Base-by-base conservation (phyloP, 2,113 vertebrate species). In the Lasiurus borealis region DNA sequence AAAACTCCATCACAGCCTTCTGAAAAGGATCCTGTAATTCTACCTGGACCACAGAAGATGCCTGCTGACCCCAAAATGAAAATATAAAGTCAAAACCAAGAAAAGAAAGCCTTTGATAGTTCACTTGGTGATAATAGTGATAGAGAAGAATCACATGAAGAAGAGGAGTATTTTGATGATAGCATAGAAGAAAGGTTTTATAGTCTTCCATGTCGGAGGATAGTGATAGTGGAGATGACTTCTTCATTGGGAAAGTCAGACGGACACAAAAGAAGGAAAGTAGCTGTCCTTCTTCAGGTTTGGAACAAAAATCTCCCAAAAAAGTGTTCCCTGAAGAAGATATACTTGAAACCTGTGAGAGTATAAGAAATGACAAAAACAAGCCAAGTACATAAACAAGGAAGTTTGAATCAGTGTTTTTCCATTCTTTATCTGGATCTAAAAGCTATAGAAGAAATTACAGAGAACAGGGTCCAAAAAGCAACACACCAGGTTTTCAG, bases 171-270 rank as follows among this genome's bases (percentile, higher is more conserved):
- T 94, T 99, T 99, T 94, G 99, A 99, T 94, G 99, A 99, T 97
- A 99, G 99, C 97, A 99, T 99, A 11, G 99, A 99, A 94, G 99
- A 99, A 90, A 99, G 99, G 10, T 99, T 99, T 98, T 98, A 97
- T 91, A 99, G 88, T 99, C 99, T 0, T 99, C 99, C 46, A 94
- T 98, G 90, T 99, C 99, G 15, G 99, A 99, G 85, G 98, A 98
- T 14, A 98, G 97, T 88, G 99, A 99, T 0, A 98, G 98, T 1
- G 97, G 76, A 78, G 98, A 99, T 57, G 99, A 99, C 96, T 99
- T 99, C 98, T 99, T 99, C 85, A 97, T 99, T 64, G 99, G 99
- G 18, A 99, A 99, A 98, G 98, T 99, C 14, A 99, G 97, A 96
- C 98, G 98, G 97, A 99, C 98, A 71, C 99, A 99, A 95, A 99